phyloP scores from a whole-genome alignment of 2,888 invertebrate genomes.

The Drosophila picticornis region DNA sequence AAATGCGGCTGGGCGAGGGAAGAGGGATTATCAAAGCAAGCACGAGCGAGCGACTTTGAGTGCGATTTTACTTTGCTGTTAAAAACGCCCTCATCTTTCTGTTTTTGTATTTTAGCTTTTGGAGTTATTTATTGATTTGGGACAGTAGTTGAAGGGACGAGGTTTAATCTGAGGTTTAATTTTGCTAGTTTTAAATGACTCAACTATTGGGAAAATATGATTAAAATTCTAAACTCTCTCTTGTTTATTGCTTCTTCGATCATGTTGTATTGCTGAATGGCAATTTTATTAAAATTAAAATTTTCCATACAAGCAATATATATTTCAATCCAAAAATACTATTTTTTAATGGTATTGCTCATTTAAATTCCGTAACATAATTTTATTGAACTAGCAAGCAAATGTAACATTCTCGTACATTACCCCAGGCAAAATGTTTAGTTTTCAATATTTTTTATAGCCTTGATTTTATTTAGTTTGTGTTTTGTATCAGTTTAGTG shows the following conservation, averaged over 20 bases:
- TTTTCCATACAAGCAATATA: not conserved
- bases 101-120: constrained; percentile 23
- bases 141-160: not conserved
- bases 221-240: not conserved
- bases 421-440: constrained; percentile 37
- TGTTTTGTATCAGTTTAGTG: constrained; percentile 47
- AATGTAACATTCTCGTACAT: constrained; percentile 23
- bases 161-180: not conserved
- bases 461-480: constrained; percentile 41
- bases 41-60: constrained; percentile 61
- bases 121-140: constrained; percentile 6
- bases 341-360: constrained; percentile 13
- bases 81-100: constrained; percentile 40
- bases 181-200: not conserved
- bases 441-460: constrained; percentile 40
- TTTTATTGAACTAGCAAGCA: constrained; percentile 31
- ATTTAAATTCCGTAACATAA: constrained; percentile 42
- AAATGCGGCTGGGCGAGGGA: constrained; percentile 21
- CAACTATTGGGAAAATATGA: not conserved
- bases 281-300: not conserved
- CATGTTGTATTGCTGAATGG: not conserved
- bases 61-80: constrained; percentile 43
- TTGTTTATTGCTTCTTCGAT: too few species aligned
- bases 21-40: constrained; percentile 54
- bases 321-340: not conserved